Percentiles rank a stretch among this genome's conserved stretches.
phyloP scores from a whole-genome alignment of 2,888 invertebrate genomes.

The Pasiphila rectangulata region DNA sequence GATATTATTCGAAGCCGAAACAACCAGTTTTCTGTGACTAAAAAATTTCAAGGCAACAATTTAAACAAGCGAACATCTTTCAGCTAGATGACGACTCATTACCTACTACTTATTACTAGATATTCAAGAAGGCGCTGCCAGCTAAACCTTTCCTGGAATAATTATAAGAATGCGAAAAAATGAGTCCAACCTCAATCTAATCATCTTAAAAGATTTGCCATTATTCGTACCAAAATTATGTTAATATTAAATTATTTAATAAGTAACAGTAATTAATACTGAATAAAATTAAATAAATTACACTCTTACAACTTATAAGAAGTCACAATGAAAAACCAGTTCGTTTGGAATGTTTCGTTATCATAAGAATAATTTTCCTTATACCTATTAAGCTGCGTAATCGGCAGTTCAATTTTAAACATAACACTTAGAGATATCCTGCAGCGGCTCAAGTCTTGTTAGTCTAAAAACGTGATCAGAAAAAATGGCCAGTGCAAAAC shows the following conservation, averaged over 20 bases:
- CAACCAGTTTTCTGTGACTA: conserved; percentile 67
- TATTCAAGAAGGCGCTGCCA: conserved; percentile 13
- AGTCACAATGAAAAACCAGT: conserved; percentile 24
- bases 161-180: conserved; percentile 5
- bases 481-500: conserved; percentile 17
- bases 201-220: background rate
- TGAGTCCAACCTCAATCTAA: conserved; percentile 2
- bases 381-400: conserved; percentile 27
- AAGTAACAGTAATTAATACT: too few relatives aligned
- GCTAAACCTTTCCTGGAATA: conserved; percentile 5
- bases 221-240: too few relatives aligned
- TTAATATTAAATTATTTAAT: too few relatives aligned
- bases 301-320: conserved; percentile 4
- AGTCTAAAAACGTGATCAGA: conserved; percentile 14
- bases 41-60: conserved; percentile 69
- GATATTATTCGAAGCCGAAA: conserved; percentile 71
- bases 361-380: conserved; percentile 35
- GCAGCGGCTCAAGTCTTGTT: conserved; percentile 9
- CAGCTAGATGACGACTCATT: conserved; percentile 48
- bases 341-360: conserved; percentile 22
- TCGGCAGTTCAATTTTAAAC: conserved; percentile 26
- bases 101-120: conserved; percentile 34
- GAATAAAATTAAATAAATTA: too few relatives aligned
- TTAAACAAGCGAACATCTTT: conserved; percentile 57
- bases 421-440: conserved; percentile 25